phyloP scores from a whole-genome alignment of 2,797 vertebrate genomes.

The Loris lydekkerianus region DNA sequence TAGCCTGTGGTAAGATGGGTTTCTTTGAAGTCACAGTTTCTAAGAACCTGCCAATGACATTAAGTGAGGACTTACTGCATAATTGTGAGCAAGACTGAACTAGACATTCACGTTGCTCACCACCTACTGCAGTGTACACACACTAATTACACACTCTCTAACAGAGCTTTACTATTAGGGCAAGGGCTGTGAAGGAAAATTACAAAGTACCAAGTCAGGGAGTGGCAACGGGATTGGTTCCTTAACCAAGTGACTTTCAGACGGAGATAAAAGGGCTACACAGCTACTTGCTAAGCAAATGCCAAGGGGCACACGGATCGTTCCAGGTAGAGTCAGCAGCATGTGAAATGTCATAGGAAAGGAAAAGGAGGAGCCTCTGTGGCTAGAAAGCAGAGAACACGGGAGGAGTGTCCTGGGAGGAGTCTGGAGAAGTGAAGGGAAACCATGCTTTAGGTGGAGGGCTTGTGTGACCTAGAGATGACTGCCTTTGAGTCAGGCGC shows the following conservation, averaged over 20 bases:
- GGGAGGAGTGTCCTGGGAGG: neutral
- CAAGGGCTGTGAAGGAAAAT: neutral
- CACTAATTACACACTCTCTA: neutral
- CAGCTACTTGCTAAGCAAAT: neutral
- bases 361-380: neutral
- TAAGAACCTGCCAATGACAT: neutral
- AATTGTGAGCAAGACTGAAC: neutral
- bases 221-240: neutral
- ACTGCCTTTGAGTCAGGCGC: neutral
- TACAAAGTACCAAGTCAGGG: neutral
- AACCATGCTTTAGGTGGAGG: neutral
- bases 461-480: neutral
- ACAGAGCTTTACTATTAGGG: neutral
- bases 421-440: neutral
- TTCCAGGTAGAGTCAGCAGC: neutral
- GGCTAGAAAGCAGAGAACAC: neutral
- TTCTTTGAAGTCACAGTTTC: neutral
- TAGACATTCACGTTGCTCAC: too few relatives aligned
- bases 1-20: neutral
- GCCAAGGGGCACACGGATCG: too few relatives aligned
- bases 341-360: neutral
- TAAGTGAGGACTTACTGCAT: neutral
- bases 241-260: neutral
- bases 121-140: neutral
- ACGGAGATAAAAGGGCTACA: neutral